Conservation (phyloP, 2,888 invertebrate species). For the Halictus quadricinctus region DNA sequence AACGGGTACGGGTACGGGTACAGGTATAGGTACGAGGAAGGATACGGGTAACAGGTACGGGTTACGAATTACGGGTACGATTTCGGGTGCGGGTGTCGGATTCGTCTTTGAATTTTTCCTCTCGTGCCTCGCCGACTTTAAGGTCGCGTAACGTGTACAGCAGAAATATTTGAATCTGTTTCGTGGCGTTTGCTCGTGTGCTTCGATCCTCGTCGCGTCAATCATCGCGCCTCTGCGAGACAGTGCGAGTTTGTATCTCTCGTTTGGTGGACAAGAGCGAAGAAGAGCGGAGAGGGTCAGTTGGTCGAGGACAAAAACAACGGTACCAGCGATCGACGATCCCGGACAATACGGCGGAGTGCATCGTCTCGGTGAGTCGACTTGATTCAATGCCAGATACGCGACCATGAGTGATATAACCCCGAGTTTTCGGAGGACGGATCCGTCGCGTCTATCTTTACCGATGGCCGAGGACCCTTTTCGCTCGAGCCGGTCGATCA, state of each 20-base stretch:
- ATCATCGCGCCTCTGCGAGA: background rate
- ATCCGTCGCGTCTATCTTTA: background rate
- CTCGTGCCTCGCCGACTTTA: background rate
- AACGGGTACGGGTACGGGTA: background rate
- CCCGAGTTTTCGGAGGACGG: background rate
- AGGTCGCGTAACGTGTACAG: background rate
- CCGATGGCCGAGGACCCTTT: background rate
- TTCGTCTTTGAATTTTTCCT: background rate
- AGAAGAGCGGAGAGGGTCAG: background rate
- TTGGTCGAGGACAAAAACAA: background rate
- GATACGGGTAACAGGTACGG: background rate
- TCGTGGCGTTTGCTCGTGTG: slow-evolving; percentile 19
- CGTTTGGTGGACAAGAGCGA: background rate
- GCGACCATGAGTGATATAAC: slow-evolving; percentile 50
- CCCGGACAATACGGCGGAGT: slow-evolving; percentile 32
- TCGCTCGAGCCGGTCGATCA: background rate
- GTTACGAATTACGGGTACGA: background rate
- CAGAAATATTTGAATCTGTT: background rate
- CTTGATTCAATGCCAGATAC: slow-evolving; percentile 52
- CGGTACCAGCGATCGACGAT: slow-evolving; percentile 13
- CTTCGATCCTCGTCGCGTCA: background rate
- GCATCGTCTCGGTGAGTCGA: slow-evolving; percentile 56
- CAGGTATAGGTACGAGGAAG: background rate
- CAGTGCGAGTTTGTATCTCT: slow-evolving; percentile 24
- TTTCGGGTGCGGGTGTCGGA: background rate